These are phyloP conservation scores for Macrobrachium rosenbergii DNA, from an alignment of 1,140 invertebrate genomes.

Conservation along the genomic window DNA sequence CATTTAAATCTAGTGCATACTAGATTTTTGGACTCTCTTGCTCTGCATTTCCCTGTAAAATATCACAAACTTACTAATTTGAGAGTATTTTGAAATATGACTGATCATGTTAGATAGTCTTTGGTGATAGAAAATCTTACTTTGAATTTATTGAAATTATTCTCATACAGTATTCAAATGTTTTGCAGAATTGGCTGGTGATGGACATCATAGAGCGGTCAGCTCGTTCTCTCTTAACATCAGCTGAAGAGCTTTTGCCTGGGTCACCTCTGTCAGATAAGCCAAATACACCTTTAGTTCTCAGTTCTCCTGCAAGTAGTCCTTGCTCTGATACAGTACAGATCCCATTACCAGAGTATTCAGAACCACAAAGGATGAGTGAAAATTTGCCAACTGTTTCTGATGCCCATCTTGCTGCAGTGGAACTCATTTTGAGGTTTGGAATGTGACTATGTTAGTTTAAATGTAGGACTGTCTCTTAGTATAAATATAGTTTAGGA, in stretches of 20 bases:
- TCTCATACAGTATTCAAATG: no score
- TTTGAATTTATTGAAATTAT: no score
- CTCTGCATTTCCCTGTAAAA: no score
- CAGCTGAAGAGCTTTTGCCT: conserved; percentile 41
- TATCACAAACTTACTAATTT: no score
- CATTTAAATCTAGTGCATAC: no score
- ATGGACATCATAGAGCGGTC: conserved; percentile 48
- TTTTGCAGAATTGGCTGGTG: conserved; percentile 41
- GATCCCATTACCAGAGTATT: conserved; percentile 1
- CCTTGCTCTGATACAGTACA: conserved; percentile 1
- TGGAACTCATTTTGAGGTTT: conserved; percentile 41
- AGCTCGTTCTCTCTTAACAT: conserved; percentile 25
- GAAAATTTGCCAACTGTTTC: background rate
- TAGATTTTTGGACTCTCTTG: no score
- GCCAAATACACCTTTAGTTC: conserved; percentile 8
- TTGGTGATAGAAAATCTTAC: no score
- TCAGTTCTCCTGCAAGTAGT: conserved; percentile 3
- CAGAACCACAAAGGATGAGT: background rate
- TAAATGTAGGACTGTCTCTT: no score
- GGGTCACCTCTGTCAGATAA: background rate
- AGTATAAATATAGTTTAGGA: no score
- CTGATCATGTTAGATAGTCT: no score
- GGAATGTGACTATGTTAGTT: background rate
- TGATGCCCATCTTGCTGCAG: conserved; percentile 18
- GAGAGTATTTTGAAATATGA: no score